phyloP scores from a whole-genome alignment of 2,113 vertebrate genomes.

The Turnix velox region DNA sequence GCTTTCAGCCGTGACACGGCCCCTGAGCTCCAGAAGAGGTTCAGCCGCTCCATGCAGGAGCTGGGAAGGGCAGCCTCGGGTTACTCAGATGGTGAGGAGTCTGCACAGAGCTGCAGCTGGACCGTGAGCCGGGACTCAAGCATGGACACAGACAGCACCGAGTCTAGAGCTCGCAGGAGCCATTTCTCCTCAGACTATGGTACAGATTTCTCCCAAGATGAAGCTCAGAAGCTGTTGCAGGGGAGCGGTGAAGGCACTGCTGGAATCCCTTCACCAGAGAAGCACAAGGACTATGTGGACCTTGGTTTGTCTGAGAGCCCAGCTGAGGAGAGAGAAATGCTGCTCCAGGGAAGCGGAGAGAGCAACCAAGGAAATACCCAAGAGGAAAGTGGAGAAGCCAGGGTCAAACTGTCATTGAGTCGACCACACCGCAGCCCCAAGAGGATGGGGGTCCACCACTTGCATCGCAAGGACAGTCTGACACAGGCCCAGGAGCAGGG shows the following conservation, averaged over 20 bases:
- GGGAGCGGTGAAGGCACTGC: constrained; percentile 20
- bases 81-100: constrained; percentile 83
- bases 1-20: constrained; percentile 82
- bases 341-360: constrained; percentile 67
- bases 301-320: constrained; percentile 69
- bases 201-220: constrained; percentile 73
- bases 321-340: constrained; percentile 78
- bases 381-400: constrained; percentile 46
- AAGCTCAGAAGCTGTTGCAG: constrained; percentile 74
- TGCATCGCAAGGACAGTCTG: constrained; percentile 95
- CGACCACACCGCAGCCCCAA: constrained; percentile 91
- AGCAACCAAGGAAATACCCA: neutral
- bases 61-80: constrained; percentile 57
- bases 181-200: constrained; percentile 69
- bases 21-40: constrained; percentile 78
- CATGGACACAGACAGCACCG: constrained; percentile 79
- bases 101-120: constrained; percentile 77
- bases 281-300: constrained; percentile 69
- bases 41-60: constrained; percentile 73
- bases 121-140: constrained; percentile 83
- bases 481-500: constrained; percentile 95
- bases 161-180: constrained; percentile 66
- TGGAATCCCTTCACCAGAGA: constrained; percentile 38
- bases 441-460: constrained; percentile 95
- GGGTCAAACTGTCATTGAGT: constrained; percentile 59